phyloP scores from a whole-genome alignment of 2,113 vertebrate genomes.

The Glareola pratincola region DNA sequence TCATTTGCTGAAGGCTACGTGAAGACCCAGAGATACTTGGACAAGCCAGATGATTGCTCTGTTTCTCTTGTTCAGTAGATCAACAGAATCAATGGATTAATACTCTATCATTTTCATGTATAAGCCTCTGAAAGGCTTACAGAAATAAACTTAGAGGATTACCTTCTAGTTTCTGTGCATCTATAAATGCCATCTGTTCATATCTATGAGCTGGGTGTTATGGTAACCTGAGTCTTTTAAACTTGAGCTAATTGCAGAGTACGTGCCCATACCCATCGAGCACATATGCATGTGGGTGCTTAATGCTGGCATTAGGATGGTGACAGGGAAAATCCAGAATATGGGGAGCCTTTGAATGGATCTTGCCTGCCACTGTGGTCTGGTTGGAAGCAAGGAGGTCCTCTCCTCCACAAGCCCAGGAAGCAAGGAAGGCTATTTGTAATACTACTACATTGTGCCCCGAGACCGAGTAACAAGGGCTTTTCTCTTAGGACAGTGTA shows the following conservation, averaged over 20 bases:
- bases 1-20: not conserved
- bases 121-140: not conserved
- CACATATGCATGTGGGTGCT: slow-evolving; percentile 18
- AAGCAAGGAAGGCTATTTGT: not conserved
- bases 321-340: not conserved
- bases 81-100: slow-evolving; percentile 20
- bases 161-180: slow-evolving; percentile 40
- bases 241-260: slow-evolving; percentile 23
- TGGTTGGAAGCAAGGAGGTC: not conserved
- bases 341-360: not conserved
- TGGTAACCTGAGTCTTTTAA: slow-evolving; percentile 45
- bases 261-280: not conserved
- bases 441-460: too few relatives aligned
- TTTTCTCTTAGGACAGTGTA: not conserved
- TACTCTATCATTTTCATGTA: not conserved
- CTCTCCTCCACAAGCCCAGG: not conserved
- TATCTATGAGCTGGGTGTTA: slow-evolving; percentile 40
- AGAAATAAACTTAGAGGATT: slow-evolving; percentile 61
- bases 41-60: not conserved
- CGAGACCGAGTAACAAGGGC: not conserved
- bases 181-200: slow-evolving; percentile 54
- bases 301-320: not conserved
- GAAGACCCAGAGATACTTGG: not conserved
- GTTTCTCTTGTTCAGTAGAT: slow-evolving; percentile 1
- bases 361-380: not conserved